Evolutionary conservation across 2,797 vertebrate genomes (phyloP).

Genomic region (Acanthornis magna): DNA sequence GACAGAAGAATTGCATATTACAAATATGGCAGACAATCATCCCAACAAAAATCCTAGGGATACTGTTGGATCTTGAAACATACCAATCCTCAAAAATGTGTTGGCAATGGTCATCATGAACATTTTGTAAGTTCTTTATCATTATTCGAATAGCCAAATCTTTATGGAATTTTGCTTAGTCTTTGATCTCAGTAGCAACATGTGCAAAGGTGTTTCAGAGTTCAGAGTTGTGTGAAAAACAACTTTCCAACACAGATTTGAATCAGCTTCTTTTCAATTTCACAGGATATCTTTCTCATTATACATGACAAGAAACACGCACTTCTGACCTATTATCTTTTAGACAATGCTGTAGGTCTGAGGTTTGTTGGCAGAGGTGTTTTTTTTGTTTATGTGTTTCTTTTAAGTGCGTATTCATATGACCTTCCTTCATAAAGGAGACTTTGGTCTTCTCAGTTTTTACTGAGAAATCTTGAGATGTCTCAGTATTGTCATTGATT

Average conservation of each 20-base stretch:
- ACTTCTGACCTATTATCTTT: background rate
- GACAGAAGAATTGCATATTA: background rate
- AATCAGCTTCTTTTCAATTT: background rate
- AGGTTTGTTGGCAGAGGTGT: fast-evolving
- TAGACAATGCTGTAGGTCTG: background rate
- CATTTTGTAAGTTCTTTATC: background rate
- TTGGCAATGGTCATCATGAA: background rate
- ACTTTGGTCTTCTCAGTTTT: background rate
- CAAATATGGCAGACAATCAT: background rate
- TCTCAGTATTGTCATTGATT: background rate
- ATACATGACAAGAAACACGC: background rate
- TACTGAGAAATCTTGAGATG: background rate
- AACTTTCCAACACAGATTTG: background rate
- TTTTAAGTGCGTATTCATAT: background rate
- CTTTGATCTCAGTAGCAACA: background rate
- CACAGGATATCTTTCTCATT: background rate
- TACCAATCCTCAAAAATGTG: background rate
- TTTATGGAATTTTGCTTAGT: background rate
- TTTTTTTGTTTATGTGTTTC: background rate
- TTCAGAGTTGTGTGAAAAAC: background rate
- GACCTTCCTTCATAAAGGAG: background rate
- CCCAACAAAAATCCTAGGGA: background rate
- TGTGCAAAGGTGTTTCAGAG: background rate
- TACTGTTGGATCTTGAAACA: background rate
- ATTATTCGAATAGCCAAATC: background rate